Percentiles rank a stretch among this genome's conserved stretches.
Conservation (phyloP, 2,113 vertebrate genomes). For the Alligator mississippiensis region DNA sequence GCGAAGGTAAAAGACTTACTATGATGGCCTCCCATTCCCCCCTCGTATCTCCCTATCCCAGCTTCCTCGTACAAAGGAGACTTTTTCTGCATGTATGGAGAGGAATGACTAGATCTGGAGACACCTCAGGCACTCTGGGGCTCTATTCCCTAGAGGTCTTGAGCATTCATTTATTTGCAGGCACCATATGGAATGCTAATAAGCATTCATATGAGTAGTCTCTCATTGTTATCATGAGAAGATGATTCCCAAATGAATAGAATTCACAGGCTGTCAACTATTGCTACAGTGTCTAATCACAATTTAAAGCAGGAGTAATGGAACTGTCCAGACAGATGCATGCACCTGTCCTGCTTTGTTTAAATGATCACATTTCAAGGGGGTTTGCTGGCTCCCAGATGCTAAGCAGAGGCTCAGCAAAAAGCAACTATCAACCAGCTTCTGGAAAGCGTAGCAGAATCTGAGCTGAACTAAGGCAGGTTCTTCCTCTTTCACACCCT, state of each 20-base stretch:
- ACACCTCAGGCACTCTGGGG: background rate
- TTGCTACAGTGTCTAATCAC: background rate
- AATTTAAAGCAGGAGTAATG: background rate
- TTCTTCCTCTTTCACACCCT: background rate
- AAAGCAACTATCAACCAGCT: background rate
- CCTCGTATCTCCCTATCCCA: background rate
- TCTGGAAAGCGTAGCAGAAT: background rate
- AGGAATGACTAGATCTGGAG: background rate
- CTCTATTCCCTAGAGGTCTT: background rate
- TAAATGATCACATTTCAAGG: background rate
- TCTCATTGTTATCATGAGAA: background rate
- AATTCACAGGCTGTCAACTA: background rate
- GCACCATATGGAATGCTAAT: background rate
- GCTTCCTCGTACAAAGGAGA: background rate
- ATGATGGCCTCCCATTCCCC: background rate
- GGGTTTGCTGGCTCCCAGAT: background rate
- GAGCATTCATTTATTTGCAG: background rate
- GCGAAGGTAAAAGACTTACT: conserved; percentile 7
- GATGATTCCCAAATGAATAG: background rate
- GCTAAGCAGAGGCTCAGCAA: background rate
- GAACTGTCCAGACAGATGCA: background rate
- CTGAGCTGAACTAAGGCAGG: background rate
- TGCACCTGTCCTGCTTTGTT: background rate
- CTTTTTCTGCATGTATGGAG: background rate
- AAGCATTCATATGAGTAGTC: background rate